Conservation (phyloP, 2,113 vertebrate species). For the Laticauda colubrina region DNA sequence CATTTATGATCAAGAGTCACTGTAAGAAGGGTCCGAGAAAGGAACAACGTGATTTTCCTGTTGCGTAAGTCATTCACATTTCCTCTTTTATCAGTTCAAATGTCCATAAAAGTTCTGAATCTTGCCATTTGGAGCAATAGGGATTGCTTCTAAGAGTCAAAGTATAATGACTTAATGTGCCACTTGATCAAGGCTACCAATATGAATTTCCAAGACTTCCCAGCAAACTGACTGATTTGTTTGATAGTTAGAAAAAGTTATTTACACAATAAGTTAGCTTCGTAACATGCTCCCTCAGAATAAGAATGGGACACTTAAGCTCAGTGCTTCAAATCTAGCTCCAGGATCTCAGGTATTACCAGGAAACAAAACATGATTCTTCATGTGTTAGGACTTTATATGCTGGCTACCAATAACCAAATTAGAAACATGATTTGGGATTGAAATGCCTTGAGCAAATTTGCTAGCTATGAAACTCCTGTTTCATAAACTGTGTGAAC, state of each 20-base stretch:
- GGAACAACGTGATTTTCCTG: neutral
- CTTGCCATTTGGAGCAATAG: neutral
- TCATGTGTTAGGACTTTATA: neutral
- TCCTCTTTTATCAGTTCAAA: neutral
- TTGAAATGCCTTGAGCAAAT: neutral
- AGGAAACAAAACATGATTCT: neutral
- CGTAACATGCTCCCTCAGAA: slow-evolving; percentile 47
- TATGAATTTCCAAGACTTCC: slow-evolving; percentile 43
- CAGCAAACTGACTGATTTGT: slow-evolving; percentile 23
- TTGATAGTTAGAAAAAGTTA: slow-evolving; percentile 55
- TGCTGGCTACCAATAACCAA: neutral
- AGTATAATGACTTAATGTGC: slow-evolving; percentile 31
- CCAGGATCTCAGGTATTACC: neutral
- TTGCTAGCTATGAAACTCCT: neutral
- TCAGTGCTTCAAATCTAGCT: slow-evolving; percentile 44
- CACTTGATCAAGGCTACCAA: slow-evolving; percentile 41
- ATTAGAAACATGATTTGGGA: neutral
- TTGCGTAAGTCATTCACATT: neutral
- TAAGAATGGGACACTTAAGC: slow-evolving; percentile 55
- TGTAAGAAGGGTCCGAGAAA: neutral
- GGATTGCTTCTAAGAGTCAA: neutral
- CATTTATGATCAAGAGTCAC: neutral
- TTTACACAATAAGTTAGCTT: slow-evolving; percentile 29
- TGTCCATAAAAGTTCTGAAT: neutral
- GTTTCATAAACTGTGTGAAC: slow-evolving; percentile 45